Conservation (phyloP, 2,888 invertebrate genomes). For the Sphinx pinastri region DNA sequence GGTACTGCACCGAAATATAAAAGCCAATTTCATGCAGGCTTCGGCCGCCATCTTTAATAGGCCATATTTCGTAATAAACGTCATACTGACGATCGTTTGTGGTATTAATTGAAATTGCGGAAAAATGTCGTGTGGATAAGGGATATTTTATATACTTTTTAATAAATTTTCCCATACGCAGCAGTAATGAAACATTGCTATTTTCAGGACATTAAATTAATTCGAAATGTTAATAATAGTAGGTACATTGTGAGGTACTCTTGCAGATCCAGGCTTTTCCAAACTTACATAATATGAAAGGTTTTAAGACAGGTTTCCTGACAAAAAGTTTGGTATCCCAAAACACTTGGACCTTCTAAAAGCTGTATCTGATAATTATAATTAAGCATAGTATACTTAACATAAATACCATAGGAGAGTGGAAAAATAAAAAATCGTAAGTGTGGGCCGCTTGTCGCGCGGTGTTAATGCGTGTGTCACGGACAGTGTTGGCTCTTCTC, state of each 20-base stretch:
- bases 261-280: no score
- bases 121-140: conserved; percentile 1
- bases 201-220: neutral
- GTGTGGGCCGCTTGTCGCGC: conserved; percentile 46
- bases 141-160: neutral
- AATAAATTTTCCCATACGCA: neutral
- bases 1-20: neutral
- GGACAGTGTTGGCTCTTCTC: conserved; percentile 65
- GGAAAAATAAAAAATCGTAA: conserved; percentile 33
- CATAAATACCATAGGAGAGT: conserved; percentile 20
- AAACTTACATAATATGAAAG: neutral
- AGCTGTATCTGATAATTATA: conserved; percentile 14
- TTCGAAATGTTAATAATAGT: no score
- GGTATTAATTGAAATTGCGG: conserved; percentile 3
- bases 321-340: neutral
- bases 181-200: neutral
- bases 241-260: no score
- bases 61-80: conserved; percentile 26
- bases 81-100: conserved; percentile 17
- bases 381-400: conserved; percentile 31
- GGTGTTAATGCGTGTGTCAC: conserved; percentile 69
- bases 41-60: conserved; percentile 22
- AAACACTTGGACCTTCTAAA: neutral
- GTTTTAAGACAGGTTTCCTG: neutral
- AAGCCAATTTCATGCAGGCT: neutral